Base-by-base conservation (phyloP, 2,888 invertebrate species). In the Elysia crispata region DNA sequence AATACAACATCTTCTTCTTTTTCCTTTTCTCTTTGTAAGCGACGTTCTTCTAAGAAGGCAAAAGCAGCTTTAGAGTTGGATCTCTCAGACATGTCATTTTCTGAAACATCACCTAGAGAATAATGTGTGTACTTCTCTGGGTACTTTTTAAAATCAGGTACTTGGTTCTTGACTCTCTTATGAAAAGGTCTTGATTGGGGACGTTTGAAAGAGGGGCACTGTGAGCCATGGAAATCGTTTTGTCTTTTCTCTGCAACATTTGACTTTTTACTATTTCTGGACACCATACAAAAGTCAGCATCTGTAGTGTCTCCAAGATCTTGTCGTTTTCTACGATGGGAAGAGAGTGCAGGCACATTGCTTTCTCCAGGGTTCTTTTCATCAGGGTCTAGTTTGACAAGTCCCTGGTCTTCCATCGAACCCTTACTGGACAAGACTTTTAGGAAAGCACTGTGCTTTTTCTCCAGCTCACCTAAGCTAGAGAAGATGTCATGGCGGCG, bases 91-190 rank as follows among this genome's bases (percentile, higher is more conserved):
- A 96, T 95, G 88, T 96, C 96, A 23, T 94, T 94, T 80, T 93
- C 94, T 11, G 94, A 93, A 1, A 96, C 96, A 94, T 97, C 96
- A 33, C 94, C 95, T 25, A 97, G 91, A 23, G 95, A 95, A 88
- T 97, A 97, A 88, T 95, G 95, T 18, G 94, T 95, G 96, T 96
- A 97, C 89, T 95, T 96, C 82, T 95, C 94, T 20, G 97, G 97
- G 92, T 96, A 95, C 84, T 94, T 94, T 87, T 95, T 94, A 88
- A 94, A 94, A 83, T 93, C 89, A 30, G 89, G 89, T 15, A 77
- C 78, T 50, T 77, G 67, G 6, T 83, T 76, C 30, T 83, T 79
- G 50, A 64, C 67, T 73, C 62, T 74, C 76, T 81, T 74, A 31
- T 67, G 80, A 15, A 66, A 57, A 20, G 73, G 73, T 30, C 49